Evolutionary conservation across 2,888 invertebrate genomes (phyloP).

Genomic region (Chaetogeoica ovagalla): DNA sequence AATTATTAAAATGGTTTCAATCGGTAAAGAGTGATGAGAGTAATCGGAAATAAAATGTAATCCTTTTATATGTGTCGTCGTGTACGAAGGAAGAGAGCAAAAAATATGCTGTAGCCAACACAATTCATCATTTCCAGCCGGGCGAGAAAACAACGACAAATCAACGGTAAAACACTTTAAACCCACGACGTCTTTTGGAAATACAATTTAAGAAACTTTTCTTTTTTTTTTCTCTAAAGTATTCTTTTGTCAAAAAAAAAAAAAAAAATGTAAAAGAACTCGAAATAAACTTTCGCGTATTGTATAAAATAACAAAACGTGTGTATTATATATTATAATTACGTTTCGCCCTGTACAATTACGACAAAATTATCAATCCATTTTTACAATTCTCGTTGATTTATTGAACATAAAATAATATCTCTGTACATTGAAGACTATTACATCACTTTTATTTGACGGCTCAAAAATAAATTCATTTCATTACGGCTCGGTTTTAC

Average conservation of each 20-base stretch:
- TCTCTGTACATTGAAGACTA: too few relatives aligned
- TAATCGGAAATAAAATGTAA: slow-evolving; percentile 18
- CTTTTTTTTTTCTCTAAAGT: slow-evolving; percentile 14
- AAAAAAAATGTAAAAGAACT: slow-evolving; percentile 10
- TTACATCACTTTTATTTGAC: too few relatives aligned
- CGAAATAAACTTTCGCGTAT: background rate
- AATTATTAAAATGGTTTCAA: slow-evolving; percentile 28
- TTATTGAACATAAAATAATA: too few relatives aligned
- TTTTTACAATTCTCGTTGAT: too few relatives aligned
- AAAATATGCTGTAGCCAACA: slow-evolving; percentile 32
- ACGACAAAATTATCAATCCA: too few relatives aligned
- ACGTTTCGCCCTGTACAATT: too few relatives aligned
- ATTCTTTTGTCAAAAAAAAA: slow-evolving; percentile 34
- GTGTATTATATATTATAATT: too few relatives aligned
- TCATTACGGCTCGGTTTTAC: too few relatives aligned
- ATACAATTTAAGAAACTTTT: slow-evolving; percentile 32
- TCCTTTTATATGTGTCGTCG: slow-evolving; percentile 17
- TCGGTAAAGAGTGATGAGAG: background rate
- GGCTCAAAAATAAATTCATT: too few relatives aligned
- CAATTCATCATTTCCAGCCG: slow-evolving; percentile 40
- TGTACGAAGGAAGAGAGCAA: slow-evolving; percentile 3
- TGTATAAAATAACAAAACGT: background rate
- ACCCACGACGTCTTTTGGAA: slow-evolving; percentile 32
- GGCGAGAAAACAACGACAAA: slow-evolving; percentile 33
- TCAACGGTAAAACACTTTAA: slow-evolving; percentile 50